Base-by-base conservation (phyloP, 1,140 invertebrate species). In the Dolichoris vasculosae region DNA sequence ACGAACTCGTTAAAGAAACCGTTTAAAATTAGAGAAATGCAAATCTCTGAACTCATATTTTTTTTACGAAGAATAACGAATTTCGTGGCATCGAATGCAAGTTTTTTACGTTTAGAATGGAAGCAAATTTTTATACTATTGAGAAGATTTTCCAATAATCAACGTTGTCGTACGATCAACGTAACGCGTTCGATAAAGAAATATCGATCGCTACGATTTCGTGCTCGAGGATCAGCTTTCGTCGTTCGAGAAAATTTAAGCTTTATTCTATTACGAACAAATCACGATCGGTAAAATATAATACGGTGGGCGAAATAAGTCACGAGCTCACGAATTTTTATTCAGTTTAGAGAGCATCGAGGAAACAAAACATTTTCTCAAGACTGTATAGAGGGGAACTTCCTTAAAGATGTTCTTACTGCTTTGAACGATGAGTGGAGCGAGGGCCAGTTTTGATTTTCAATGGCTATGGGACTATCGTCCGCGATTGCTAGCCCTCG, bases 311-410 rank as follows among this genome's bases (percentile, higher is more conserved):
- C 55, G 23, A 59, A 38, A 69, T 35, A 20, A 35, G 35, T 20
- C 15, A 20, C 15, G 67, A 38, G 15, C n/a, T 1, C 35, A 23
- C 32, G n/a, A 69, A 6, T 23, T 59, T 51, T 59, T 26, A 26
- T 69, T 69, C 40, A 13, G 32, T 20, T 69, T 38, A 38, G 67
- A 69, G 67, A 69, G 15, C 67, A 23, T 30, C 32, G n/a, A 73
- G 38, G 30, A 43, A 40, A 40, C 69, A 13, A 73, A 73, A 43
- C 69, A 43, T 73, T 43, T 38, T 69, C 67, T 43, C 38, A 73
- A 9, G 69, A 73, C 69, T 73, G 69, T 43, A 73, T n/a, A 40
- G 63, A 43, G 69, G 69, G 69, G 20, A 73, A 73, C 38, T 73
- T 73, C 69, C 69, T 73, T 73, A 43, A 69, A 69, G 35, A 69